Evolutionary conservation across 2,797 vertebrate genomes (phyloP).

Genomic region (Apogon hyalosoma): DNA sequence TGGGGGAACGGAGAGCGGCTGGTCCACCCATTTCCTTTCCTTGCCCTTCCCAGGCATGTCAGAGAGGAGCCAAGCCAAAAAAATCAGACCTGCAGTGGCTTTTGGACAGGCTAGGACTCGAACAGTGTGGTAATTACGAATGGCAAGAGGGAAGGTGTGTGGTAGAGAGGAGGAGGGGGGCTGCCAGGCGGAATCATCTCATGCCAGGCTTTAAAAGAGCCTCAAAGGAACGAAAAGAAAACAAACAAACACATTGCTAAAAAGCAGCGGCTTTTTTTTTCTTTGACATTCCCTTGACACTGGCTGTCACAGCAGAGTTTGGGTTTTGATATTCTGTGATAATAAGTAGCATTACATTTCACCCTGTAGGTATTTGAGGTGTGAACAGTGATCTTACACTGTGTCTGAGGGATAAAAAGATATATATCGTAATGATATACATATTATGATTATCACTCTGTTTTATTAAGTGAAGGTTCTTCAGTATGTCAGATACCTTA

Average conservation of each 20-base stretch:
- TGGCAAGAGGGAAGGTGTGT: constrained; percentile 82
- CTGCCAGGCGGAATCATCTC: constrained; percentile 74
- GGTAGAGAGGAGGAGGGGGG: constrained; percentile 71
- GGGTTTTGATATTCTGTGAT: constrained; percentile 40
- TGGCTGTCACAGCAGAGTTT: constrained; percentile 53
- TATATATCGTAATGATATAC: not conserved
- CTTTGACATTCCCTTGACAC: constrained; percentile 64
- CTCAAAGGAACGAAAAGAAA: constrained; percentile 78
- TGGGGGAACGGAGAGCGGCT: constrained; percentile 83
- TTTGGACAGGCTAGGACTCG: constrained; percentile 82
- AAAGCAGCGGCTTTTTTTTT: constrained; percentile 52
- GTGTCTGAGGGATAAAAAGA: constrained; percentile 21
- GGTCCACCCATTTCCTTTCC: constrained; percentile 95
- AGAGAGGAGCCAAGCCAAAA: constrained; percentile 89
- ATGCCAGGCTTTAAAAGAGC: constrained; percentile 79
- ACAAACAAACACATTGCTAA: constrained; percentile 76
- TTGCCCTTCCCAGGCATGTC: constrained; percentile 95
- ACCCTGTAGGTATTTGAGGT: constrained; percentile 25
- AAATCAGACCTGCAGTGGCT: constrained; percentile 88
- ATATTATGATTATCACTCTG: not conserved
- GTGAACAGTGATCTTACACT: constrained; percentile 5
- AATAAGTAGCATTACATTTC: constrained; percentile 44
- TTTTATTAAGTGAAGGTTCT: constrained; percentile 16
- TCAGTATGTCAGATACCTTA: constrained; percentile 13
- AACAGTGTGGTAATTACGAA: constrained; percentile 85